These are phyloP conservation scores for Drosophila eugracilis DNA, from an alignment of 1,140 invertebrate species.

Conservation along the genomic window DNA sequence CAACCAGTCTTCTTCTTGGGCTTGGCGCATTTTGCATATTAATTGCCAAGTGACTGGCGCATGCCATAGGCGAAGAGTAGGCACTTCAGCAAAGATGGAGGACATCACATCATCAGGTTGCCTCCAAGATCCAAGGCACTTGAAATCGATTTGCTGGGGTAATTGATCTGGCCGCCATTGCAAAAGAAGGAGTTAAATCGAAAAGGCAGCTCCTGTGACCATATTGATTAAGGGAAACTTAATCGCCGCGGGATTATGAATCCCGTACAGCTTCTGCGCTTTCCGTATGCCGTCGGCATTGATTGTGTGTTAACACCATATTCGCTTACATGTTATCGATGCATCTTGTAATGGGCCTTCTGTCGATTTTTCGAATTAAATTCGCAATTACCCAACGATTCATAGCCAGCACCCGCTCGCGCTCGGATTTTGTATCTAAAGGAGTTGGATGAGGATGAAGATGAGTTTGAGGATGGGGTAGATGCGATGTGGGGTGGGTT, in stretches of 20 bases:
- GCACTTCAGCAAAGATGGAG: slow-evolving; percentile 63
- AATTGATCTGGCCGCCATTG: slow-evolving; percentile 77
- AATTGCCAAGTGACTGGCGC: slow-evolving; percentile 72
- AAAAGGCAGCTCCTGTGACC: no score
- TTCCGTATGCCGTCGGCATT: slow-evolving; percentile 54
- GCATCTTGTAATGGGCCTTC: slow-evolving; percentile 67
- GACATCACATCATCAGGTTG: slow-evolving; percentile 51
- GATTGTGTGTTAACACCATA: slow-evolving; percentile 81
- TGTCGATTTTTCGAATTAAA: slow-evolving; percentile 75
- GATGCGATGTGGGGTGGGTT: slow-evolving; percentile 3
- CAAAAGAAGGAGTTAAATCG: no score
- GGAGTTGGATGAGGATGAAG: no score
- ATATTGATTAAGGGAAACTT: slow-evolving; percentile 63
- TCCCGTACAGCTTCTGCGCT: slow-evolving; percentile 62
- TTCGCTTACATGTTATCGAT: slow-evolving; percentile 79
- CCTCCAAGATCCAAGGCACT: slow-evolving; percentile 23
- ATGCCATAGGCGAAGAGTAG: slow-evolving; percentile 79
- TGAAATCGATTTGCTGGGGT: slow-evolving; percentile 67
- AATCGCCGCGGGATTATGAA: slow-evolving; percentile 67
- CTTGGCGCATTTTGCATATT: slow-evolving; percentile 78
- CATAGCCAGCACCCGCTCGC: not conserved
- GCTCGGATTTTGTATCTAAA: slow-evolving; percentile 27
- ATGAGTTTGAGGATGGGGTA: not conserved
- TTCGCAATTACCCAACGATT: slow-evolving; percentile 36
- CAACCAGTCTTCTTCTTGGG: slow-evolving; percentile 33